Percentiles rank a stretch among this genome's conserved stretches.
These are phyloP conservation scores for Pardalotus punctatus DNA, from an alignment of 2,113 vertebrate species.

Conservation along the genomic window DNA sequence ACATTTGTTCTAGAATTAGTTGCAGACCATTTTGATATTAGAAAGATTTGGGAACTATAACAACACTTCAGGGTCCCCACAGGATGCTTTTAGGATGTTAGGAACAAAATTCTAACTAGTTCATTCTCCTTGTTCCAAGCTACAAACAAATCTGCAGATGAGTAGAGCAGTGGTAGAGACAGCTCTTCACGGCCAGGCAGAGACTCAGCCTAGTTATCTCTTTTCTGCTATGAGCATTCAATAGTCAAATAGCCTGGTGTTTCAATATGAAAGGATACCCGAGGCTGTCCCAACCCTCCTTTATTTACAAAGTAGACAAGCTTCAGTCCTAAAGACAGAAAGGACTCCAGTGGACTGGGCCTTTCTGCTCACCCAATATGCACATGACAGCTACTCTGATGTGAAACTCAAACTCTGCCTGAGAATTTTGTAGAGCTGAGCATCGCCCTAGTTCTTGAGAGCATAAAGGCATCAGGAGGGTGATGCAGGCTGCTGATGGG, in stretches of 20 bases:
- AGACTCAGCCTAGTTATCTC: background rate
- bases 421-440: background rate
- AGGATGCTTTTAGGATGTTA: background rate
- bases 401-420: background rate
- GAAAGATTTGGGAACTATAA: background rate
- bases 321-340: background rate
- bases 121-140: background rate
- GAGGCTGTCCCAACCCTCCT: background rate
- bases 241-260: background rate
- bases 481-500: background rate
- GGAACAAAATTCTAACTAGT: background rate
- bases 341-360: background rate
- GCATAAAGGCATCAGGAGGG: background rate
- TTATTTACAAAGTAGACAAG: background rate
- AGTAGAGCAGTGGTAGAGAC: background rate
- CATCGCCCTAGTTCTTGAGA: accelerated
- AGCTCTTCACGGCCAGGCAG: background rate
- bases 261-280: background rate
- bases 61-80: background rate
- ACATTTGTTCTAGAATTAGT: background rate
- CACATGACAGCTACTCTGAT: accelerated
- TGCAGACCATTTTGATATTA: background rate
- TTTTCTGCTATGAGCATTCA: background rate
- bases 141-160: background rate
- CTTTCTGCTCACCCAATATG: background rate